Conservation (phyloP, 1,140 invertebrate species). For the Aleiodes sp. region DNA sequence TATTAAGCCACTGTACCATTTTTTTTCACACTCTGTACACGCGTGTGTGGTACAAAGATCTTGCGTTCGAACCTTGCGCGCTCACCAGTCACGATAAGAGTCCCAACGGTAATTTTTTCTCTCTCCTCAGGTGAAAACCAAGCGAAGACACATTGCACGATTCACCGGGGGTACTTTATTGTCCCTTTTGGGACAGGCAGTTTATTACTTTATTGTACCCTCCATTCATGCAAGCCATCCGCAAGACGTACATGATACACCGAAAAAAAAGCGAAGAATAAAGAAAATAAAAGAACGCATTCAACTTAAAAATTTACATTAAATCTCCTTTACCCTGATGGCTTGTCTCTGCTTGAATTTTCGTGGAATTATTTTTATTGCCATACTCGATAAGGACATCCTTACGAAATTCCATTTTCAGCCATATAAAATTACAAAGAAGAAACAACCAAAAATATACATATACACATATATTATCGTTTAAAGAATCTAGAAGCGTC, state of each 20-base stretch:
- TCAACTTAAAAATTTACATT: background rate
- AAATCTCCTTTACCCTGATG: background rate
- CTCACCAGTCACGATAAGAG: too few relatives aligned
- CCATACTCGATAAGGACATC: conserved; percentile 2
- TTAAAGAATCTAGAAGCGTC: background rate
- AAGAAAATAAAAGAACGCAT: too few relatives aligned
- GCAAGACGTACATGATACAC: background rate
- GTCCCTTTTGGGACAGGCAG: background rate
- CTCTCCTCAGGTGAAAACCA: background rate
- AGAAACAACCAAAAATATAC: too few relatives aligned
- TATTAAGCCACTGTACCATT: too few relatives aligned
- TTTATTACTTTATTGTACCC: conserved; percentile 14
- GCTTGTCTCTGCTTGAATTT: background rate
- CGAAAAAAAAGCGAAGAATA: too few relatives aligned
- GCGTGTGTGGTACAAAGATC: too few relatives aligned
- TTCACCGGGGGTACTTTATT: background rate
- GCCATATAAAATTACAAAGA: background rate
- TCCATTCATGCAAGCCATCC: background rate
- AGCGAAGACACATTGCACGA: conserved; percentile 6
- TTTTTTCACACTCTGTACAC: too few relatives aligned
- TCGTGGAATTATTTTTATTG: background rate
- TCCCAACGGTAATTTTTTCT: too few relatives aligned
- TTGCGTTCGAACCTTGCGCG: too few relatives aligned
- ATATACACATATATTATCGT: background rate
- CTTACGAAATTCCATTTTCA: conserved; percentile 6